phyloP scores from a whole-genome alignment of 2,888 invertebrate genomes.

The Schrankia costaestrigalis region DNA sequence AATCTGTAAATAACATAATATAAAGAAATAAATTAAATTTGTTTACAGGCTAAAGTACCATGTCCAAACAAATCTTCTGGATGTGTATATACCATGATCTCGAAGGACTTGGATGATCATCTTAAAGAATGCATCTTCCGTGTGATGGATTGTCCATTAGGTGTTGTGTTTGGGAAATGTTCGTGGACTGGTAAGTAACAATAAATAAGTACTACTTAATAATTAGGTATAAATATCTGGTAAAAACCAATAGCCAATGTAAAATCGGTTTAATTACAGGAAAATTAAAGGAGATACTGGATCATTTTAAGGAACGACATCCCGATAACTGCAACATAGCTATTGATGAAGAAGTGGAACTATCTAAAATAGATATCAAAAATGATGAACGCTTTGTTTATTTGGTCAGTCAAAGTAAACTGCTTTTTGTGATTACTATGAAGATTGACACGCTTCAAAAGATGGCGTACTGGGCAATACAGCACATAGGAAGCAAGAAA shows the following conservation, averaged over 20 bases:
- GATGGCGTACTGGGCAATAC: constrained; percentile 63
- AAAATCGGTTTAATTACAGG: constrained; percentile 35
- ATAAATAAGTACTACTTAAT: background rate
- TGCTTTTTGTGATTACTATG: constrained; percentile 60
- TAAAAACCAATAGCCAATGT: background rate
- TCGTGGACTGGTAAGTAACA: constrained; percentile 63
- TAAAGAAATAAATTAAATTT: too few species aligned
- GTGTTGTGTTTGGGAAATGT: constrained; percentile 62
- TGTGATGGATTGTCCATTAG: constrained; percentile 62
- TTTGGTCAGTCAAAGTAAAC: constrained; percentile 50
- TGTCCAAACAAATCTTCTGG: constrained; percentile 61
- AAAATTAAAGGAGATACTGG: constrained; percentile 54
- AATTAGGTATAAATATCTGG: background rate
- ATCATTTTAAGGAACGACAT: constrained; percentile 66
- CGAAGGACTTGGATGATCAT: constrained; percentile 52
- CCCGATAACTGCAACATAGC: constrained; percentile 45
- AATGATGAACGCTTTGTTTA: constrained; percentile 58
- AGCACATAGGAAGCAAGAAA: constrained; percentile 61
- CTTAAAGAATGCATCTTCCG: constrained; percentile 68
- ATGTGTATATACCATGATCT: constrained; percentile 53
- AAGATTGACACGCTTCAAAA: constrained; percentile 62
- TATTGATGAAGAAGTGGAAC: constrained; percentile 52
- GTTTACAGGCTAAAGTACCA: constrained; percentile 54
- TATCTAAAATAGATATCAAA: constrained; percentile 39
- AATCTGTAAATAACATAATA: too few species aligned